phyloP scores from a whole-genome alignment of 2,888 invertebrate species.

The Eilema griseolum region DNA sequence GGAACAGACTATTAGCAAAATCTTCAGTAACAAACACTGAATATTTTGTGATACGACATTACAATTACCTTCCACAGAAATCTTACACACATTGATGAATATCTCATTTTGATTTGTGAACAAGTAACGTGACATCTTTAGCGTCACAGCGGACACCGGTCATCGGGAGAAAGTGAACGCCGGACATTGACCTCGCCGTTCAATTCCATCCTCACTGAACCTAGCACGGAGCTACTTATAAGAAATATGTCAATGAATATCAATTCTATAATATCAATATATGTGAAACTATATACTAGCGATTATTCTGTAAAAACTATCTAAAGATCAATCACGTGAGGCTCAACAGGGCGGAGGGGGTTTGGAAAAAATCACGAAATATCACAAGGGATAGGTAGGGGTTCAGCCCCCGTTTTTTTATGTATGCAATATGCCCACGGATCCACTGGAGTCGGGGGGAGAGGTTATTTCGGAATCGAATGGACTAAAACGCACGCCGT shows the following conservation, averaged over 20 bases:
- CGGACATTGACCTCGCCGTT: conserved; percentile 51
- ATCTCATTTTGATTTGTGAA: conserved; percentile 33
- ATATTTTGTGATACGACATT: not conserved
- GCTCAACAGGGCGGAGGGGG: too few species aligned
- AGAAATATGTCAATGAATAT: conserved; percentile 9
- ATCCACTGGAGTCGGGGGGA: too few species aligned
- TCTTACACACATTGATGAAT: conserved; percentile 25
- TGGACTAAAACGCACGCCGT: too few species aligned
- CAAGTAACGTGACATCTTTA: conserved; percentile 42
- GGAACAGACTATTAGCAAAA: not conserved
- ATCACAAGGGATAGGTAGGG: too few species aligned
- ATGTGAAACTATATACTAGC: not conserved
- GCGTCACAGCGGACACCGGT: conserved; percentile 33
- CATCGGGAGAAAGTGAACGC: conserved; percentile 60
- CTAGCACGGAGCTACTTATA: conserved; percentile 9
- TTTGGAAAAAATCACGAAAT: too few species aligned
- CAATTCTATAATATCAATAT: not conserved
- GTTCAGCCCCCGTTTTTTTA: too few species aligned
- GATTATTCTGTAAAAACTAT: not conserved
- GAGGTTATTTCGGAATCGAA: too few species aligned
- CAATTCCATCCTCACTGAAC: conserved; percentile 42
- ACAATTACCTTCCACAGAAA: not conserved
- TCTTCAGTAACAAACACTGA: too few species aligned
- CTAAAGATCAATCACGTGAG: too few species aligned
- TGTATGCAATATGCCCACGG: too few species aligned